phyloP scores from a whole-genome alignment of 2,888 invertebrate genomes.

The Hecatera dysodea region DNA sequence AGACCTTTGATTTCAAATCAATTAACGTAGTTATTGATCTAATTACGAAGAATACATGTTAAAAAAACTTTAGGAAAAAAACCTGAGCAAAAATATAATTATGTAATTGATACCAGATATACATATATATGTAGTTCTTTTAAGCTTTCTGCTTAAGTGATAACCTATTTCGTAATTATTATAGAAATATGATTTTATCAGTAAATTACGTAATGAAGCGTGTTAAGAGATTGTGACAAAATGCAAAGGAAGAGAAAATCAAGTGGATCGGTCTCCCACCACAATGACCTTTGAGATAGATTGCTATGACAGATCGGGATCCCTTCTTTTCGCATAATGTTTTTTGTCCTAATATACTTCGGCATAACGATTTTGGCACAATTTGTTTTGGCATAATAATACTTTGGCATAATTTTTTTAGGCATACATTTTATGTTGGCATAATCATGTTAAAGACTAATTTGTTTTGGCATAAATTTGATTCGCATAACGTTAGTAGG shows the following conservation, averaged over 20 bases:
- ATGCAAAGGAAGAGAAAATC: slow-evolving; percentile 33
- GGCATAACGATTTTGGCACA: too few species aligned
- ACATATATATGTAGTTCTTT: too few species aligned
- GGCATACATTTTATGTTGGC: too few species aligned
- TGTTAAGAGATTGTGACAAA: slow-evolving; percentile 26
- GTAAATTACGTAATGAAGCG: slow-evolving; percentile 12
- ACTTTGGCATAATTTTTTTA: too few species aligned
- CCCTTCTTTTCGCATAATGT: too few species aligned
- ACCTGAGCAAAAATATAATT: not conserved
- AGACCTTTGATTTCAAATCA: not conserved
- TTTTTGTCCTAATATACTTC: too few species aligned
- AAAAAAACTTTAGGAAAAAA: not conserved
- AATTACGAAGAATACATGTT: not conserved
- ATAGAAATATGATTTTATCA: slow-evolving; percentile 9
- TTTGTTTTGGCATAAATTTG: too few species aligned
- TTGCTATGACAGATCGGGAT: slow-evolving; percentile 48
- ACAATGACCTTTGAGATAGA: slow-evolving; percentile 39
- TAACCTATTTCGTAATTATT: not conserved
- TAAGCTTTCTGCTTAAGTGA: not conserved
- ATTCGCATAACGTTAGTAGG: too few species aligned
- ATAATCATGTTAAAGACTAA: too few species aligned
- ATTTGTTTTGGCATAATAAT: too few species aligned
- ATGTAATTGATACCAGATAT: not conserved
- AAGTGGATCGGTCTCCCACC: slow-evolving; percentile 18
- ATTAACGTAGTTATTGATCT: slow-evolving; percentile 6